Conservation (phyloP, 2,113 vertebrate species). For the Chelonoidis abingdonii region DNA sequence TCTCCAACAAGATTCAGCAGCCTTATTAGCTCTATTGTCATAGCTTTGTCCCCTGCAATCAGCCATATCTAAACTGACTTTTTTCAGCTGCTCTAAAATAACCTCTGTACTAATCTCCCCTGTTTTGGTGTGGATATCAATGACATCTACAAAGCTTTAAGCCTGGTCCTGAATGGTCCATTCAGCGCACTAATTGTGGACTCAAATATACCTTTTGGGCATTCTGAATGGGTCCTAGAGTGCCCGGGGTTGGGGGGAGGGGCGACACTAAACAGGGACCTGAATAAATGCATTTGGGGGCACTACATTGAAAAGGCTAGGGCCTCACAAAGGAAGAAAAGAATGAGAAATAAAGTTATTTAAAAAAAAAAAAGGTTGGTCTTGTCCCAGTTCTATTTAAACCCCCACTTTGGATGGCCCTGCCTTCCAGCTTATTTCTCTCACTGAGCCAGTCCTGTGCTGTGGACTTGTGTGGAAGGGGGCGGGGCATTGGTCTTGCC, state of each 20-base stretch:
- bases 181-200: background rate
- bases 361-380: too few species aligned
- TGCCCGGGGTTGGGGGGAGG: background rate
- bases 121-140: background rate
- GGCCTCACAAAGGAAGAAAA: too few species aligned
- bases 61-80: background rate
- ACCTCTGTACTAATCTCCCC: background rate
- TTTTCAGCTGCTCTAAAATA: background rate
- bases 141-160: background rate
- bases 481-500: background rate
- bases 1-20: background rate
- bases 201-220: background rate
- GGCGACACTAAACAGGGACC: background rate
- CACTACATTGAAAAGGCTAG: too few species aligned
- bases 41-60: background rate
- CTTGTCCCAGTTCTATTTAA: too few species aligned
- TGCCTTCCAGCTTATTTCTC: too few species aligned
- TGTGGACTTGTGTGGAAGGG: background rate
- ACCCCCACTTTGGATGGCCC: too few species aligned
- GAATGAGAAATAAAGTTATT: too few species aligned
- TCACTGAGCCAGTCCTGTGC: background rate
- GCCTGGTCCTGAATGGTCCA: background rate
- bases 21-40: too few species aligned
- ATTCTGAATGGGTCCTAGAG: background rate
- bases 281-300: too few species aligned